Base-by-base conservation (phyloP, 2,888 invertebrate species). In the Ecliptopera silaceata region DNA sequence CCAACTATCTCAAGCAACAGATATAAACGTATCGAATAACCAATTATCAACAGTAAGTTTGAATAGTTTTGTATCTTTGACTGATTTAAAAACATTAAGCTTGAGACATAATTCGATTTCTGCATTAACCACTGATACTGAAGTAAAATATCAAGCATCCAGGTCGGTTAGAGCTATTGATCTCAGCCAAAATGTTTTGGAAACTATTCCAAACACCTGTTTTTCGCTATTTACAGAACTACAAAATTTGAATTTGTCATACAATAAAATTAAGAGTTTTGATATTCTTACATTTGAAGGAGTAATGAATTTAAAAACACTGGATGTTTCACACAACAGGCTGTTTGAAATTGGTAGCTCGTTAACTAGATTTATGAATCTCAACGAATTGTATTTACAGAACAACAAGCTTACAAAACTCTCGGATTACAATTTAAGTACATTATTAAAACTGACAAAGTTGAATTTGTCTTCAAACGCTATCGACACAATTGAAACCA, bases 211-310 rank as follows among this genome's bases (percentile, higher is more conserved):
- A 2, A 44, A 52, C 12, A 46, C 51, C 6, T 44, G 48, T n/a
- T 60, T 60, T 22, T 52, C 42, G 4, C 36, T 42, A 4, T 60
- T 53, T 49, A 12, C 44, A 12, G 47, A 52, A 11, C 31, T 60
- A 17, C 15, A 53, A 45, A 22, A 56, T 15, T 49, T 60, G 11
- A 52, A 60, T 52, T 53, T 60, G 45, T 60, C 59, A 2, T 48
- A 56, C n/a, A 60, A 60, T 46, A 12, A 18, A 12, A 56, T 60
- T 17, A n/a, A 12, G 11, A 49, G 18, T n/a, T 53, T 60, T 22
- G 52, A 56, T 46, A 56, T 60, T 18, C 49, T 60, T 11, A 60
- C 59, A 22, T 60, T 60, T 44, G 59, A 60, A 49, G 59, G 59
- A 4, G 44, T 60, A 3, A 41, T 46, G 22, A 26, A 46, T 17